Evolutionary conservation across 2,797 vertebrate species (phyloP).

Genomic region (Helostoma temminkii): DNA sequence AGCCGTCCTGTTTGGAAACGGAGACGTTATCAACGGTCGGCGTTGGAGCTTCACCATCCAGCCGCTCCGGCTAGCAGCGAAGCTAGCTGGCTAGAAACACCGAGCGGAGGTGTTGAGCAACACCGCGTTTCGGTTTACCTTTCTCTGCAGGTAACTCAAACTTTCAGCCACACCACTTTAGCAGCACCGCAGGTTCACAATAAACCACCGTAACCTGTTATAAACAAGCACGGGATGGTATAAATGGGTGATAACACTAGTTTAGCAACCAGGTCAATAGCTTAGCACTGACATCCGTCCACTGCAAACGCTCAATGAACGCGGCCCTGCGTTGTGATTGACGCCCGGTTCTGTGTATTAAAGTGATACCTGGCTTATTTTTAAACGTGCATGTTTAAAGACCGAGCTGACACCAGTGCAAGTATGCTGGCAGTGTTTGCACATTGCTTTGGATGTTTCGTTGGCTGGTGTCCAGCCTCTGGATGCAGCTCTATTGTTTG

Average conservation of each 20-base stretch:
- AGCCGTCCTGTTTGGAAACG: conserved; percentile 33
- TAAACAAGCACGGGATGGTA: background rate
- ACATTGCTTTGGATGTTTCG: conserved; percentile 48
- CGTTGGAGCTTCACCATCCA: conserved; percentile 62
- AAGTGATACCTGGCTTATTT: background rate
- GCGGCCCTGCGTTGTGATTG: conserved; percentile 64
- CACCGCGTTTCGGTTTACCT: conserved; percentile 71
- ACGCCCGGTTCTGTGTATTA: conserved; percentile 13
- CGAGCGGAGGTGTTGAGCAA: conserved; percentile 68
- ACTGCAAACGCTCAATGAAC: conserved; percentile 40
- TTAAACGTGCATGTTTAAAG: background rate
- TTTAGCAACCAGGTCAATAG: conserved; percentile 65
- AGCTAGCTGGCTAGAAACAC: conserved; percentile 73
- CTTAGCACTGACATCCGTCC: conserved; percentile 71
- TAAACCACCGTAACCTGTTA: background rate
- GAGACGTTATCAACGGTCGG: conserved; percentile 32
- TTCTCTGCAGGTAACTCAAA: conserved; percentile 82
- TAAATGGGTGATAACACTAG: background rate
- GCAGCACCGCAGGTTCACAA: background rate
- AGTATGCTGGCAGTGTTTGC: conserved; percentile 13
- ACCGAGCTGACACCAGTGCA: background rate
- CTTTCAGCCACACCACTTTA: background rate
- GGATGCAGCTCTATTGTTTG: conserved; percentile 71
- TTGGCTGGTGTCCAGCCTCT: conserved; percentile 48
- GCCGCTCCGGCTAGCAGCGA: conserved; percentile 75